Base-by-base conservation (phyloP, 1,140 invertebrate genomes). In the Plodia interpunctella region DNA sequence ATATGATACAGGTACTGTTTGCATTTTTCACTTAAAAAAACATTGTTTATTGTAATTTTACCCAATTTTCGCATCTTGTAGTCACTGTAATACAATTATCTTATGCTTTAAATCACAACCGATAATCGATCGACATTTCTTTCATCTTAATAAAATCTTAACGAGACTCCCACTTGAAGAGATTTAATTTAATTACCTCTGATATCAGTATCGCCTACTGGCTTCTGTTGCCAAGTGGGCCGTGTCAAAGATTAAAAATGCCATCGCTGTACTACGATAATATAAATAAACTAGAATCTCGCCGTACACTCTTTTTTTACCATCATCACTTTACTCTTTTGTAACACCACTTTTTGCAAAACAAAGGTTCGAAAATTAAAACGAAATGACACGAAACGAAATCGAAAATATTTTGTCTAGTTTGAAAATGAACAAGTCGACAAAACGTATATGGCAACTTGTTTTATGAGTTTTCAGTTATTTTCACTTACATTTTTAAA, bases 171-270 rank as follows among this genome's bases (percentile, higher is more conserved):
- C 38, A 44, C 38, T 13, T 44, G 38, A 10, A 10, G 15, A 13
- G n/a, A 15, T 4, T 17, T 2, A 44, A 44, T 15, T 44, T 44
- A 44, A 44, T 44, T 44, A 44, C 38, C 8, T 15, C 38, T 44
- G 38, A 44, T 15, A 44, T 44, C 38, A 44, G 38, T 44, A 44
- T 44, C 35, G 35, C n/a, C n/a, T n/a, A 2, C 38, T 15, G 13
- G 38, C 38, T 44, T 44, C 38, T n/a, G 13, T 44, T 44, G 38
- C 38, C 38, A 44, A 44, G 38, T 44, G 13, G 38, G 38, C n/a
- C 38, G 38, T 44, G 38, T 44, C 38, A 44, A 44, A 44, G 38
- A 44, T 44, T 44, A 44, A 44, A 44, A 44, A 44, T 44, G 38
- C 38, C 38, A 44, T n/a, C 10, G 13, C 15, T 44, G 38, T 44